Evolutionary conservation across 2,113 vertebrate genomes (phyloP).

Genomic region (Hiodon alosoides): DNA sequence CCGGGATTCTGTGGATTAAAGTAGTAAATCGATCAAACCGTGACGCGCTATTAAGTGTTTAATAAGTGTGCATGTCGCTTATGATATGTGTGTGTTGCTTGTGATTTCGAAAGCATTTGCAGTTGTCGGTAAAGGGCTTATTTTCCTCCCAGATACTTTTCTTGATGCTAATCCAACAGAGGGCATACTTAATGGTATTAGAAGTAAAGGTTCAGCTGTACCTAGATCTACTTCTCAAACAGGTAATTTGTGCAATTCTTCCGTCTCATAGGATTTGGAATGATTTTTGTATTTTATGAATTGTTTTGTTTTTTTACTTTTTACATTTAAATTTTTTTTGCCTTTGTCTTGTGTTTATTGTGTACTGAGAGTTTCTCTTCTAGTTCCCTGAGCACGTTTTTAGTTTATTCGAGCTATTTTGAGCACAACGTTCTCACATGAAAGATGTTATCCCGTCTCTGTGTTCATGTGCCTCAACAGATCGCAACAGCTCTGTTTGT

Average conservation of each 20-base stretch:
- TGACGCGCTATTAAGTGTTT: not conserved
- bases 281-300: not conserved
- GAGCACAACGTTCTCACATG: not conserved
- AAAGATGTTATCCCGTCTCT: not conserved
- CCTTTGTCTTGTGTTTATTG: too few species aligned
- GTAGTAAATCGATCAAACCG: not conserved
- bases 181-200: constrained; percentile 60
- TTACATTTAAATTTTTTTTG: too few species aligned
- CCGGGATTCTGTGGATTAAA: not conserved
- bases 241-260: constrained; percentile 63
- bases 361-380: not conserved
- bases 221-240: constrained; percentile 83
- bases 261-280: not conserved
- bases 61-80: not conserved
- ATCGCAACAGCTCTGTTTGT: not conserved
- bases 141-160: constrained; percentile 70
- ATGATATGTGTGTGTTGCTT: not conserved
- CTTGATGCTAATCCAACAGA: constrained; percentile 66
- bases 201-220: constrained; percentile 52
- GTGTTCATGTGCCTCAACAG: not conserved
- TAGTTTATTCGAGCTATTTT: not conserved
- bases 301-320: not conserved
- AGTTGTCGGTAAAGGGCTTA: constrained; percentile 38
- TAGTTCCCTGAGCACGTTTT: not conserved
- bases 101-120: not conserved